phyloP scores from a whole-genome alignment of 2,888 invertebrate species.

The Lepeophtheirus nordmannii region DNA sequence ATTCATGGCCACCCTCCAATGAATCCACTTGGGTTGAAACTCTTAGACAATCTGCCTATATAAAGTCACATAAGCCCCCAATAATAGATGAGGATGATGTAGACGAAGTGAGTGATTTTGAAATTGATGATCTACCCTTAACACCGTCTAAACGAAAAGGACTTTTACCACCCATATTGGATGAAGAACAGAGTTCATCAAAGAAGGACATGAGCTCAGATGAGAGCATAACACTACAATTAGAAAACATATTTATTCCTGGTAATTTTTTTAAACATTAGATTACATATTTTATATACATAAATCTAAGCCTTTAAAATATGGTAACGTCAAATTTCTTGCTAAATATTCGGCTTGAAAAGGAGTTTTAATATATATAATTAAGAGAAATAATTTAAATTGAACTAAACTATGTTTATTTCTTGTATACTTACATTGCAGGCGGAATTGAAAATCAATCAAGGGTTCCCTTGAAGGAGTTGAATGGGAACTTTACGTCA shows the following conservation, averaged over 20 bases:
- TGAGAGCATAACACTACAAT: background rate
- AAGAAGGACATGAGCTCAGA: background rate
- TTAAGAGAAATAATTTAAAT: background rate
- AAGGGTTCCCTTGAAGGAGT: background rate
- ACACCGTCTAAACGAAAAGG: constrained; percentile 4
- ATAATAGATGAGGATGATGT: background rate
- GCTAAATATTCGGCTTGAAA: no score
- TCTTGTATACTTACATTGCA: background rate
- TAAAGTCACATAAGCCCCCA: background rate
- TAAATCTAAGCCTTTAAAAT: no score
- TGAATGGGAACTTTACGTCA: background rate
- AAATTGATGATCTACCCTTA: background rate
- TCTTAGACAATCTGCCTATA: constrained; percentile 12
- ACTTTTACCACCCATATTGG: constrained; percentile 9
- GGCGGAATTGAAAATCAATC: background rate
- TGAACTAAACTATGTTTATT: no score
- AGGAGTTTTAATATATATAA: background rate
- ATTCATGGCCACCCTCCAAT: constrained; percentile 17
- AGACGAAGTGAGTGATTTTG: constrained; percentile 5
- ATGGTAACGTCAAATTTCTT: no score
- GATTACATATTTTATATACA: no score
- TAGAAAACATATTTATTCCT: background rate
- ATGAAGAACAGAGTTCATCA: background rate
- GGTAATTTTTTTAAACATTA: background rate
- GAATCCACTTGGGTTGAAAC: constrained; percentile 7